Conservation (phyloP, 2,113 vertebrate genomes). For the Hemibagrus wyckioides region DNA sequence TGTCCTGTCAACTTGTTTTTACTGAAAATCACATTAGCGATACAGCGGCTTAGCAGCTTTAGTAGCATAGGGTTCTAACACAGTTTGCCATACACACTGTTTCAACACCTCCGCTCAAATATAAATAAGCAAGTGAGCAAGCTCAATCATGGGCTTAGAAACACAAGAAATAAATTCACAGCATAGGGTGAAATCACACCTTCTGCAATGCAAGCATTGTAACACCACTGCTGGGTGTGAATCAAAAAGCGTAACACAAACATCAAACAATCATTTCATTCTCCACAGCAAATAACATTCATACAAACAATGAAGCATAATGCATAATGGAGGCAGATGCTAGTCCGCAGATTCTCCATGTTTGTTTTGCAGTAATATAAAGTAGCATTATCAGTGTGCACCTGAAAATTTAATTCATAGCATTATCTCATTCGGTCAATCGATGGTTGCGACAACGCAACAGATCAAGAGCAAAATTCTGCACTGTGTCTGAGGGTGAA, state of each 20-base stretch:
- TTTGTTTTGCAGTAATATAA: background rate
- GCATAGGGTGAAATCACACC: conserved; percentile 14
- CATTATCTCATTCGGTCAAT: conserved; percentile 17
- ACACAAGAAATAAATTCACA: conserved; percentile 26
- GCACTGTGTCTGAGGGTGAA: conserved; percentile 25
- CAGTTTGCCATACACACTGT: background rate
- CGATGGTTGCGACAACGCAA: conserved; percentile 14
- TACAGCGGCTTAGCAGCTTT: conserved; percentile 1
- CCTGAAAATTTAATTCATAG: background rate
- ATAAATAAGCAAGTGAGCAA: background rate
- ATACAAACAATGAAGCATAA: background rate
- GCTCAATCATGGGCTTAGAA: conserved; percentile 12
- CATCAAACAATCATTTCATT: conserved; percentile 7
- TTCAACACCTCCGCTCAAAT: conserved; percentile 18
- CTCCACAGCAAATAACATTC: background rate
- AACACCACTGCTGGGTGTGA: conserved; percentile 24
- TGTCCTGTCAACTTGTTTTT: background rate
- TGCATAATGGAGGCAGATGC: background rate
- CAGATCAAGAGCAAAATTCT: conserved; percentile 1
- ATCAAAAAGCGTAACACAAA: conserved; percentile 8
- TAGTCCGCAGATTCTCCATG: background rate
- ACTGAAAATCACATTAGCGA: conserved; percentile 10
- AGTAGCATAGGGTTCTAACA: background rate
- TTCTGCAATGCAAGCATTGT: background rate
- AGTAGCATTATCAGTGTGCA: background rate